Evolutionary conservation across 1,140 invertebrate genomes (phyloP).

Genomic region (Dysdera silvatica): DNA sequence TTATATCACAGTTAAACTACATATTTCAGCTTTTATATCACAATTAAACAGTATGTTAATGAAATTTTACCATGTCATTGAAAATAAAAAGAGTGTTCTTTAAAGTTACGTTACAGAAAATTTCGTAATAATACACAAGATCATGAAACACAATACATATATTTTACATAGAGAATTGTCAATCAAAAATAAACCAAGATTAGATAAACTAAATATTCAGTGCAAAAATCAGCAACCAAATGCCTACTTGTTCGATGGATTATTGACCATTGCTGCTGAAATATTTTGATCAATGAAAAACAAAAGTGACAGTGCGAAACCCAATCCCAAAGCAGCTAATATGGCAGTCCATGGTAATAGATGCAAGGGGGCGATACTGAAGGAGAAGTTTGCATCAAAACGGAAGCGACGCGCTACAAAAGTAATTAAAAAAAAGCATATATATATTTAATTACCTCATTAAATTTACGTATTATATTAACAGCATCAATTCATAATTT

Average conservation of each 20-base stretch:
- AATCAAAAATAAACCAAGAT: too few relatives aligned
- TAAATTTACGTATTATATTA: not conserved
- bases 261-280: constrained; percentile 57
- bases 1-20: too few relatives aligned
- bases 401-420: constrained; percentile 46
- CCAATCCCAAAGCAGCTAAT: constrained; percentile 51
- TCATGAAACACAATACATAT: too few relatives aligned
- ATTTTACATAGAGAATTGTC: too few relatives aligned
- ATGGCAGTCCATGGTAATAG: constrained; percentile 45
- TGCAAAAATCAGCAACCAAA: too few relatives aligned
- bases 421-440: not conserved
- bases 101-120: too few relatives aligned
- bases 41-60: not conserved
- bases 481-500: too few relatives aligned
- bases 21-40: not conserved
- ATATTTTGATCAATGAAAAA: constrained; percentile 66
- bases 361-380: constrained; percentile 44
- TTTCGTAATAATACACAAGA: too few relatives aligned
- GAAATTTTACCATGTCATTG: too few relatives aligned
- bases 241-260: constrained; percentile 55
- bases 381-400: constrained; percentile 44
- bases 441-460: not conserved
- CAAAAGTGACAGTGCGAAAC: constrained; percentile 56
- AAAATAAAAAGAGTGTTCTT: too few relatives aligned
- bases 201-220: too few relatives aligned